Conservation (phyloP, 2,888 invertebrate genomes). For the Norana najaformis region DNA sequence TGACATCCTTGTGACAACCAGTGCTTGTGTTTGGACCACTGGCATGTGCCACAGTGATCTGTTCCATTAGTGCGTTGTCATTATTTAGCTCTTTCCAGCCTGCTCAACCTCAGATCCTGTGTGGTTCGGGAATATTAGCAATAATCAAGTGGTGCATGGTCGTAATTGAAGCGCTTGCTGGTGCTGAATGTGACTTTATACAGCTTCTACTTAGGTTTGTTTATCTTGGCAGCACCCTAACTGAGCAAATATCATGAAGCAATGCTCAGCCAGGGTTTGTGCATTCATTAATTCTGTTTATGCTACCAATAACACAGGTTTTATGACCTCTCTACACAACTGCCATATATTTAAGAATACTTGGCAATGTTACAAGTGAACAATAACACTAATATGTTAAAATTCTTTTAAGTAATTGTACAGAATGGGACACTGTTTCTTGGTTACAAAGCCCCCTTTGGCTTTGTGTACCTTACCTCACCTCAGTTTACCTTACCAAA, state of each 20-base stretch:
- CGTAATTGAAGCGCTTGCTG: not conserved
- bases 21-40: no score
- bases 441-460: not conserved
- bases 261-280: not conserved
- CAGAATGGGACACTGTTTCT: not conserved
- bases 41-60: constrained; percentile 2
- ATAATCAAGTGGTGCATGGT: not conserved
- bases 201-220: not conserved
- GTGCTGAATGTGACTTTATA: not conserved
- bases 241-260: not conserved
- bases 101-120: not conserved
- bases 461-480: not conserved
- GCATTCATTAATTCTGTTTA: not conserved
- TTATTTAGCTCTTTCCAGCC: not conserved
- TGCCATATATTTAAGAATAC: not conserved
- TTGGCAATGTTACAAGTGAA: not conserved
- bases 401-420: not conserved
- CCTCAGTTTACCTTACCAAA: not conserved
- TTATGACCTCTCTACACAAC: constrained; percentile 4
- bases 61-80: not conserved
- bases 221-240: constrained; percentile 2
- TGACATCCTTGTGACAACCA: not conserved
- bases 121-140: not conserved
- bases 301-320: constrained; percentile 13
- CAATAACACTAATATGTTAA: not conserved